These are phyloP conservation scores for Dasypus novemcinctus DNA, from an alignment of 2,113 vertebrate species.

Conservation along the genomic window DNA sequence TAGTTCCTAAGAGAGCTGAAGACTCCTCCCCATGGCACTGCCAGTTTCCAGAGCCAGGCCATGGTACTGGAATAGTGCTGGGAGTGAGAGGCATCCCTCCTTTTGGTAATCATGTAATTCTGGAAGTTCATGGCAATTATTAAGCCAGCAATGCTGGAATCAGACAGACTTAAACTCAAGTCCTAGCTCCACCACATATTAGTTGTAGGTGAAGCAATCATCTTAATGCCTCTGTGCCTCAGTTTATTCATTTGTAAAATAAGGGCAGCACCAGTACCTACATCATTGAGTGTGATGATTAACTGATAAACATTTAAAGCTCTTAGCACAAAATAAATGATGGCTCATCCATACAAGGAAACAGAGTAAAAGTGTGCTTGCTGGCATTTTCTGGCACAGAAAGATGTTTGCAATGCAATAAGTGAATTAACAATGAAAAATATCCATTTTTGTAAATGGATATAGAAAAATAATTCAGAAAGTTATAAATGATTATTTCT, in stretches of 20 bases:
- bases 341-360: too few species aligned
- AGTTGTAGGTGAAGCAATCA: not conserved
- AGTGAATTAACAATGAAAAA: not conserved
- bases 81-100: fast-evolving
- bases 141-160: not conserved
- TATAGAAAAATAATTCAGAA: not conserved
- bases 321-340: slow-evolving; percentile 1
- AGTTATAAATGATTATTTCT: not conserved
- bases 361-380: not conserved
- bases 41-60: not conserved
- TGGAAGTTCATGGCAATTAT: not conserved
- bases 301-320: not conserved
- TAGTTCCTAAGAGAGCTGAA: not conserved
- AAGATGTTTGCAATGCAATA: not conserved
- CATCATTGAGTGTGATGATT: not conserved
- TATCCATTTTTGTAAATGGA: not conserved
- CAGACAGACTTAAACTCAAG: not conserved
- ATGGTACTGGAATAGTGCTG: fast-evolving
- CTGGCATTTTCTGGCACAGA: not conserved
- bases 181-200: not conserved
- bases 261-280: not conserved
- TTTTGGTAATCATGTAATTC: not conserved
- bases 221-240: not conserved
- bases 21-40: too few species aligned
- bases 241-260: not conserved